Evolutionary conservation across 2,113 vertebrate genomes (phyloP), one percentile per base, ranked within the genome.

Genomic region (Oryzias melastigma): DNA sequence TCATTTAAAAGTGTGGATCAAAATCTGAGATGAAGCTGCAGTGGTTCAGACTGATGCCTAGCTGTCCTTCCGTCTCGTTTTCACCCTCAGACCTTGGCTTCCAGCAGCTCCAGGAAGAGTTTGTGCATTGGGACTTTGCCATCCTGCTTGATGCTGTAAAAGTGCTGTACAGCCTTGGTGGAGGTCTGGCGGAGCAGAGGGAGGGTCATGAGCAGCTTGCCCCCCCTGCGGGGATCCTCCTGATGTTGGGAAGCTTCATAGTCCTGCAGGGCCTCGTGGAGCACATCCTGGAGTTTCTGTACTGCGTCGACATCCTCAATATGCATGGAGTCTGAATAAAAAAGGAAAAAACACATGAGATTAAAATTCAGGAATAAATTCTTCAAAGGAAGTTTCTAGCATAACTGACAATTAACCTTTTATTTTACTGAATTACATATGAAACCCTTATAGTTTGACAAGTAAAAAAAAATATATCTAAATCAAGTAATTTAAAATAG

Each of bases 121-220:
- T 99, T 99, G 94, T 99, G 97, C 97, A 99, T 99, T 89, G 97
- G 97, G 78, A 98, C 97, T 88, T 98, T 99, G 90, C 97, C 97
- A 90, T 99, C 97, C 72, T 98, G 95, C 92, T 99, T 98, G 93
- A 98, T 96, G 93, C 95, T 98, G 94, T 98, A 98, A 93, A 99
- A 98, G 86, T 99, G 97, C 88, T 98, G 97, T 89, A 99, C 97
- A 0, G 97, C 97, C 93, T 98, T 98, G 88, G 96, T 98, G 85
- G 97, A 95, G 25, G 96, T 99, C 93, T 99, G 97, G 83, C 97
- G 92, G 62, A 99, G 95, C 49, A 99, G 93, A 0, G 97, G 97
- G 75, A 99, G 94, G 14, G 97, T 98, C 97, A 99, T 98, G 84
- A 99, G 91, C 90, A 99, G 92, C 90, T 98, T 98, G 85, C 97